Percentiles rank a stretch among this genome's conserved stretches.
Evolutionary conservation across 2,113 vertebrate species (phyloP).

Genomic region (Papio anubis): DNA sequence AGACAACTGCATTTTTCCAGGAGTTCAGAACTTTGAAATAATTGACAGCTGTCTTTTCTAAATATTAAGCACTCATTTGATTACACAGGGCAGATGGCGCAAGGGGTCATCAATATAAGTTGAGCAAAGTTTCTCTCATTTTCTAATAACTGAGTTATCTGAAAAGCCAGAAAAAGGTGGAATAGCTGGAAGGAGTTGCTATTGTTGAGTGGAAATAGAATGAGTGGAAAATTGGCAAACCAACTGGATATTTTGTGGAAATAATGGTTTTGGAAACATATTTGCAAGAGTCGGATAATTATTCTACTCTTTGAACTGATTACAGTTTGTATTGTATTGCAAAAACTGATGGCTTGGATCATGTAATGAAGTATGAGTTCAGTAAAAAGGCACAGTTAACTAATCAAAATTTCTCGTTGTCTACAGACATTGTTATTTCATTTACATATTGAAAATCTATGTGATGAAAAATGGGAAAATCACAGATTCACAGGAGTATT

Average conservation of each 20-base stretch:
- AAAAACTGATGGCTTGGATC: conserved; percentile 43
- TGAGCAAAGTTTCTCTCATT: not conserved
- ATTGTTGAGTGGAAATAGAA: conserved; percentile 18
- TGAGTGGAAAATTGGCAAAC: conserved; percentile 50
- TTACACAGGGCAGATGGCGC: not conserved
- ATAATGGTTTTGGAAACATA: conserved; percentile 36
- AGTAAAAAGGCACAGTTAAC: not conserved
- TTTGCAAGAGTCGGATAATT: conserved; percentile 48
- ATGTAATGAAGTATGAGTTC: conserved; percentile 21
- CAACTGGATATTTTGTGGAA: conserved; percentile 22
- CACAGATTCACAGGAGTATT: not conserved
- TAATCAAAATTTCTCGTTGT: not conserved
- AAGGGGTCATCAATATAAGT: not conserved
- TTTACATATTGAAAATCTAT: not conserved
- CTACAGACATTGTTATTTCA: not conserved
- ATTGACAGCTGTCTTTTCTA: not conserved
- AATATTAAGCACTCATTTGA: not conserved
- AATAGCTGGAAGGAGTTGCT: not conserved
- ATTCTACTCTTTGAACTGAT: conserved; percentile 52
- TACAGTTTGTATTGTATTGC: conserved; percentile 14
- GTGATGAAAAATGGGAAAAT: not conserved
- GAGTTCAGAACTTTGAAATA: not conserved
- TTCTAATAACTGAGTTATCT: not conserved
- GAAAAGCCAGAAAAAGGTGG: not conserved
- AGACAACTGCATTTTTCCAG: not conserved